These are phyloP conservation scores for Periophthalmus modestus DNA, from an alignment of 2,113 vertebrate species.

Conservation along the genomic window DNA sequence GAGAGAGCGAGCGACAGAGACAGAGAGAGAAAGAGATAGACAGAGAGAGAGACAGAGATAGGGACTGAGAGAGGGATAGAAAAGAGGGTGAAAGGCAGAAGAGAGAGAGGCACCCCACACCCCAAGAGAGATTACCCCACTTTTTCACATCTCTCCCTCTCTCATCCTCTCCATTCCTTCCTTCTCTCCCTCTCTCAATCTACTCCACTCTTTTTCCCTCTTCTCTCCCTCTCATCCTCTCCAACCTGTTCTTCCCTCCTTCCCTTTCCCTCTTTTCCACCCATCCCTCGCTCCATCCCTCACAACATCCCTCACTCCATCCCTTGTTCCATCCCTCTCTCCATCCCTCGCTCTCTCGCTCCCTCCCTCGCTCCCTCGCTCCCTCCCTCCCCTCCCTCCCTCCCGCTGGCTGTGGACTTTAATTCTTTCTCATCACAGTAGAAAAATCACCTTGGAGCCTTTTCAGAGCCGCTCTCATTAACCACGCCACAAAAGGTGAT, in stretches of 20 bases:
- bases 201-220: not conserved
- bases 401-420: slow-evolving; percentile 73
- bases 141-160: not conserved
- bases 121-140: too few relatives aligned
- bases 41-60: too few relatives aligned
- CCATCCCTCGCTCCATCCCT: too few relatives aligned
- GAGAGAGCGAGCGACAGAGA: too few relatives aligned
- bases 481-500: slow-evolving; percentile 69
- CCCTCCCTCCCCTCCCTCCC: not conserved
- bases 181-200: not conserved
- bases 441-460: slow-evolving; percentile 77
- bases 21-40: too few relatives aligned
- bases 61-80: too few relatives aligned
- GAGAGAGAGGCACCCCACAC: too few relatives aligned
- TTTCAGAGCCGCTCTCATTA: slow-evolving; percentile 78
- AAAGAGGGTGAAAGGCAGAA: too few relatives aligned
- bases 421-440: slow-evolving; percentile 80
- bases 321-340: not conserved
- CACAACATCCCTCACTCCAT: not conserved
- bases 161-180: not conserved
- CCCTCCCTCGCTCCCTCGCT: not conserved
- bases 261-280: not conserved
- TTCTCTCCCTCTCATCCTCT: not conserved
- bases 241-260: not conserved
- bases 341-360: too few relatives aligned